Evolutionary conservation across 2,888 invertebrate species (phyloP), one percentile per base, ranked within the genome.

Genomic region (Phyllotreta striolata): DNA sequence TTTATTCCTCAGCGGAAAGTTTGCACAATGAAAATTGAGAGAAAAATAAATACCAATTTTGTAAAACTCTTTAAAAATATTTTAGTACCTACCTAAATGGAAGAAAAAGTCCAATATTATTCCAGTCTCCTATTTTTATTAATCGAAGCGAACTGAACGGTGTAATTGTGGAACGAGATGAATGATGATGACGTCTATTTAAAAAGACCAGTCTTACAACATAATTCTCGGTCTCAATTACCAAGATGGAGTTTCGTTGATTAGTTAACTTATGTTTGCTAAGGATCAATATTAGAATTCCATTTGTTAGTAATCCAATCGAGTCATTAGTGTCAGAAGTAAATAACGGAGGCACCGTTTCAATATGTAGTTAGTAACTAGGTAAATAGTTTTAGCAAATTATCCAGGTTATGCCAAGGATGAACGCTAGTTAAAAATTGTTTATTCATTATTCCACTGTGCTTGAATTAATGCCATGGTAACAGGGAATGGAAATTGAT

Each of bases 381-480:
- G 14, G 47, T 10, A 47, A 47, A 47, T 47, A 47, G 47, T 47
- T 24, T 24, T 24, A 24, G 24, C 24, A 12, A 8, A 14, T 47
- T 41, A 41, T 9, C 41, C 41, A 41, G 9, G 41, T n/a, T n/a
- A 10, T 41, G 5, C 41, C 10, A 41, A 41, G 41, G 5, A 41
- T 41, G 4, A 9, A 12, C n/a, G 14, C 14, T 24, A 24, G 24
- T 24, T 24, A 44, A 14, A 44, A 6, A 14, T 24, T 35, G 9
- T 49, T 14, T 0, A 49, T 49, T 24, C 34, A 24, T 13, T 24
- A 49, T 13, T 10, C 24, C 49, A 10, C 49, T 44, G 10, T 10
- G 44, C 52, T 38, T 52, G 52, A 37, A 38, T 52, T 52, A 38
- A 52, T 52, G 38, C 13, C 39, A 52, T 38, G 52, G 52, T 52